Evolutionary conservation across 1,140 invertebrate species (phyloP).

Genomic region (Cyphomyrmex costatus): DNA sequence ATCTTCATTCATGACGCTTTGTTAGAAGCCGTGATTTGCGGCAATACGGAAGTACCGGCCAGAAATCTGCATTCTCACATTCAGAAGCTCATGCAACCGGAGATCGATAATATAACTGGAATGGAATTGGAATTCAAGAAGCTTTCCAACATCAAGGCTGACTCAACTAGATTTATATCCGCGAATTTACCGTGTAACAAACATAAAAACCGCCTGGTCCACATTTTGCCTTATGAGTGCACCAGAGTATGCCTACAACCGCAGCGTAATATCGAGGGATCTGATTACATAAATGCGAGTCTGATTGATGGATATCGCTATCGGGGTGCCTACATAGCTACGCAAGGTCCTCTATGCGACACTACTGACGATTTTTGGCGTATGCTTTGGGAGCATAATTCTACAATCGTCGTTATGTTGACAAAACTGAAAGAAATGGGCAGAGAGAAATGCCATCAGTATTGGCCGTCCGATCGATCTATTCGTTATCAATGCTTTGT

Average conservation of each 20-base stretch:
- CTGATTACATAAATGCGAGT: slow-evolving; percentile 99
- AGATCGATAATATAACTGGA: slow-evolving; percentile 95
- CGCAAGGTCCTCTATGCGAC: slow-evolving; percentile 98
- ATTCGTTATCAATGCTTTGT: slow-evolving; percentile 98
- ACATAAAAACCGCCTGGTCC: slow-evolving; percentile 98
- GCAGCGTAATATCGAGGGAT: slow-evolving; percentile 96
- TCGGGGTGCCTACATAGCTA: slow-evolving; percentile 98
- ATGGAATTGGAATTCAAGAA: slow-evolving; percentile 99
- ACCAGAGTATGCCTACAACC: slow-evolving; percentile 97
- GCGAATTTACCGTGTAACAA: slow-evolving; percentile 99
- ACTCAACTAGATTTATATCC: slow-evolving; percentile 97
- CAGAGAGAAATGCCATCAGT: slow-evolving; percentile 98
- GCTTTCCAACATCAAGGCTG: slow-evolving; percentile 97
- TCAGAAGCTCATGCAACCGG: slow-evolving; percentile 94
- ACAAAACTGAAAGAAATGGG: slow-evolving; percentile 99
- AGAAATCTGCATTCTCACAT: slow-evolving; percentile 97
- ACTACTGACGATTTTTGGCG: slow-evolving; percentile 99
- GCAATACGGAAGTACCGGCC: slow-evolving; percentile 97
- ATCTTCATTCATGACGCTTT: slow-evolving; percentile 99
- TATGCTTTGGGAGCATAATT: slow-evolving; percentile 99
- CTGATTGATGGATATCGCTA: slow-evolving; percentile 98
- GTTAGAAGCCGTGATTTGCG: slow-evolving; percentile 98
- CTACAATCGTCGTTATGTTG: slow-evolving; percentile 99
- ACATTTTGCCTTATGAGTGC: slow-evolving; percentile 98
- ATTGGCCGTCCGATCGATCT: slow-evolving; percentile 99